phyloP scores from a whole-genome alignment of 2,113 vertebrate genomes.

The Entelurus aequoreus region DNA sequence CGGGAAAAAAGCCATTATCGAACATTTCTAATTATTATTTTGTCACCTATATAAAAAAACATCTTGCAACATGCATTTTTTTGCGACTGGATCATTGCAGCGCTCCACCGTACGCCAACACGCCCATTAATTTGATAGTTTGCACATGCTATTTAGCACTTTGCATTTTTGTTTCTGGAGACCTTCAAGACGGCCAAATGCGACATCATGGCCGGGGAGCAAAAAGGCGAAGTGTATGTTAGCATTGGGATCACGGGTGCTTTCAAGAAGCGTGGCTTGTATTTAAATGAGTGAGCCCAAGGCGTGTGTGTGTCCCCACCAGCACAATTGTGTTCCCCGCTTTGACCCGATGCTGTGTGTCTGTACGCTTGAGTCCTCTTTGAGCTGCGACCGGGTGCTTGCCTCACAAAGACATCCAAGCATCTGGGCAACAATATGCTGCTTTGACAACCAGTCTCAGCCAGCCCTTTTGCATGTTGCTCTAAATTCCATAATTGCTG shows the following conservation, averaged over 20 bases:
- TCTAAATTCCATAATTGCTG: constrained; percentile 6
- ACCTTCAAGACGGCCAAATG: neutral
- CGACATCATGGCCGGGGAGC: constrained; percentile 35
- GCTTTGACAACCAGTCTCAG: constrained; percentile 23
- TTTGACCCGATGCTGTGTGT: constrained; percentile 47
- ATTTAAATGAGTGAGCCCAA: constrained; percentile 39
- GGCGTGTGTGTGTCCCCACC: constrained; percentile 42
- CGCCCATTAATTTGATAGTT: too few relatives aligned
- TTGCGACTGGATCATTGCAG: too few relatives aligned
- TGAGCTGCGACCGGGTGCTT: constrained; percentile 41
- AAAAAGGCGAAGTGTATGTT: constrained; percentile 43
- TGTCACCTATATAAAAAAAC: too few relatives aligned
- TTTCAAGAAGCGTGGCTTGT: constrained; percentile 36
- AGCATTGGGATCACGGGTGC: constrained; percentile 34
- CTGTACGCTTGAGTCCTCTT: constrained; percentile 46
- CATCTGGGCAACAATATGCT: constrained; percentile 56
- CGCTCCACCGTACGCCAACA: too few relatives aligned
- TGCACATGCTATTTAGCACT: too few relatives aligned
- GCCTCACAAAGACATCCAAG: constrained; percentile 42
- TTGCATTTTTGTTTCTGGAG: too few relatives aligned
- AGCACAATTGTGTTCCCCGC: constrained; percentile 39
- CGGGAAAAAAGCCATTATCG: too few relatives aligned
- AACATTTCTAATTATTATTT: too few relatives aligned
- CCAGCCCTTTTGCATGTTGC: constrained; percentile 5
- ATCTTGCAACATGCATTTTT: too few relatives aligned